phyloP scores from a whole-genome alignment of 2,888 invertebrate species.

The Dryocosmus kuriphilus region DNA sequence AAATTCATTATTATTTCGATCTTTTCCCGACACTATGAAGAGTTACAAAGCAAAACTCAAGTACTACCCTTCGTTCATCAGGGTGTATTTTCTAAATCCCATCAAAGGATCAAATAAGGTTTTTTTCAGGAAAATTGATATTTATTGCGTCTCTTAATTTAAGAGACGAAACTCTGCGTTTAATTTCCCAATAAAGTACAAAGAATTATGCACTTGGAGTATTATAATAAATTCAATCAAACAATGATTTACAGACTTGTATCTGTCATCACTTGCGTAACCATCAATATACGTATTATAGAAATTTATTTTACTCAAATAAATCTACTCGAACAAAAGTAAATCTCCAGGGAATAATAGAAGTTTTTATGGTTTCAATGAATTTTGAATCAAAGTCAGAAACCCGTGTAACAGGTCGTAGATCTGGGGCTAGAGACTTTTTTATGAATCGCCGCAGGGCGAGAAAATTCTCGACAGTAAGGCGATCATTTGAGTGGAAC shows the following conservation, averaged over 20 bases:
- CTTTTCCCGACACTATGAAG: conserved; percentile 3
- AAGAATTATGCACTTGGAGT: too few species aligned
- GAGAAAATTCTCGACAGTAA: not conserved
- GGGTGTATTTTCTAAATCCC: not conserved
- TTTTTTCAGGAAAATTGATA: not conserved
- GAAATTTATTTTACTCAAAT: not conserved
- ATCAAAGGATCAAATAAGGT: not conserved
- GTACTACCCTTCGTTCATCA: not conserved
- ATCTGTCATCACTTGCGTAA: not conserved
- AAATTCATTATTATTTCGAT: conserved; percentile 30
- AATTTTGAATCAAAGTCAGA: not conserved
- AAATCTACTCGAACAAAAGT: not conserved
- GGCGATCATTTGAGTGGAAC: not conserved
- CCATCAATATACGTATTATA: not conserved
- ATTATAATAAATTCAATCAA: too few species aligned
- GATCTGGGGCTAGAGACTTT: not conserved
- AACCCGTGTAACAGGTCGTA: not conserved
- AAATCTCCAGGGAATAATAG: not conserved
- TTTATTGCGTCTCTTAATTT: not conserved
- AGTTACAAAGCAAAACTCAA: not conserved
- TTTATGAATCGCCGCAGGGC: not conserved
- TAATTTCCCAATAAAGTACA: too few species aligned
- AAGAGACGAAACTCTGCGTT: not conserved
- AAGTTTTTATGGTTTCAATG: not conserved
- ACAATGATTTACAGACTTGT: not conserved